Base-by-base conservation (phyloP, 2,113 vertebrate genomes). In the Bufo gargarizans region DNA sequence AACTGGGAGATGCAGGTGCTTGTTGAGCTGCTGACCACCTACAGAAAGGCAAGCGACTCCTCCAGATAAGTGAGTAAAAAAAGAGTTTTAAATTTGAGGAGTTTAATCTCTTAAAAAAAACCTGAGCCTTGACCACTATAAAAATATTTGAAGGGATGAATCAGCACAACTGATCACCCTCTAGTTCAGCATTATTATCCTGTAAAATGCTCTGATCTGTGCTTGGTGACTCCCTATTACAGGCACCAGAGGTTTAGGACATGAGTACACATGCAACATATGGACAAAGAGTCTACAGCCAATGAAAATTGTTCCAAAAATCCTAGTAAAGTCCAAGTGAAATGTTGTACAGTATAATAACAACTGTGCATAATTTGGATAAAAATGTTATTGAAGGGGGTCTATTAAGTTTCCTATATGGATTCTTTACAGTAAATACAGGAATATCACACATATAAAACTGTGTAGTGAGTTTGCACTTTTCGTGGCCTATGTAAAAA, bases 401-500 rank as follows among this genome's bases (percentile, higher is more conserved):
- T 47, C 72, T 49, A 12, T 45, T 16, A 6, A 13, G 59, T 16
- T 61, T 61, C 59, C 59, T n/a, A 65, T 65, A 65, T n/a, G 17
- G 72, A 11, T 20, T 19, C 20, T 65, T 65, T n/a, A 50, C 45
- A 20, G 17, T 74, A 47, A 16, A 74, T 47, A 47, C 4, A 5
- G 33, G 71, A 74, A 45, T 22, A 49, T 0, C 71, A 6, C 4
- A 72, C 5, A 20, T 8, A 86, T 22, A 12, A n/a, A 53, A 16
- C 72, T 49, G n/a, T 76, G 4, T 53, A 50, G 47, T 55, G 59
- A 56, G 59, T 71, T 20, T 74, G 84, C 84, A 77, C 11, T 77
- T 86, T 87, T 65, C 85, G 16, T n/a, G 13, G 49, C 17, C n/a
- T 47, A 78, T 11, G 43, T 9, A 69, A n/a, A 76, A 85, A 58